phyloP scores from a whole-genome alignment of 53 echinoderm and acorn worm species.

The Mesocentrotus franciscanus region DNA sequence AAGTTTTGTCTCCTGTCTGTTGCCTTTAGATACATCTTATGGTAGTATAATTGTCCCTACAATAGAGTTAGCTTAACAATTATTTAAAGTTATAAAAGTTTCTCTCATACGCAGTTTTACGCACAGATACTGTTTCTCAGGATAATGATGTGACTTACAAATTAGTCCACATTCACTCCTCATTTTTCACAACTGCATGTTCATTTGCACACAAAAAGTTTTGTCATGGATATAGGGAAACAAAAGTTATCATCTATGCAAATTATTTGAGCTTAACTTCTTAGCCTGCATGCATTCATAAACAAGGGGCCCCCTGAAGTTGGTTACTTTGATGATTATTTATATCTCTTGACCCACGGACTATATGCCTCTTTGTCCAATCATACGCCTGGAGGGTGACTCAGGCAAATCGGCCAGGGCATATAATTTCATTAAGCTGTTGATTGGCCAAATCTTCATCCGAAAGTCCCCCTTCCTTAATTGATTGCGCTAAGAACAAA shows the following conservation, averaged over 20 bases:
- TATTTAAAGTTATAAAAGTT: background rate
- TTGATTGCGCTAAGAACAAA: slow-evolving; percentile 62
- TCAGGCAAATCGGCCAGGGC: slow-evolving; percentile 3
- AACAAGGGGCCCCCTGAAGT: background rate
- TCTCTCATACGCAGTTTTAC: background rate
- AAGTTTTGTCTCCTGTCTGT: no score
- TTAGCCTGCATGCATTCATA: background rate
- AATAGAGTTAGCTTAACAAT: no score
- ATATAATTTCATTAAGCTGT: slow-evolving; percentile 36
- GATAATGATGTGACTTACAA: background rate
- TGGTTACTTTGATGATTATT: background rate
- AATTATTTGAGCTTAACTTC: background rate
- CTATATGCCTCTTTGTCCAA: slow-evolving; percentile 22
- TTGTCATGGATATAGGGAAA: background rate
- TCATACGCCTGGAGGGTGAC: slow-evolving; percentile 6
- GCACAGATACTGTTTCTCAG: background rate
- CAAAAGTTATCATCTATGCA: background rate
- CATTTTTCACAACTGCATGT: background rate
- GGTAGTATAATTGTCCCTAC: no score
- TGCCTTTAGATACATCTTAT: no score
- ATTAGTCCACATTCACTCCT: background rate
- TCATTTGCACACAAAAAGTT: background rate
- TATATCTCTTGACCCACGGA: background rate
- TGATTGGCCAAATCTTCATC: slow-evolving; percentile 59
- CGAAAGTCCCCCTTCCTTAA: slow-evolving; percentile 52